Evolutionary conservation across 1,140 invertebrate genomes (phyloP).

Genomic region (Meloidogyne exigua): DNA sequence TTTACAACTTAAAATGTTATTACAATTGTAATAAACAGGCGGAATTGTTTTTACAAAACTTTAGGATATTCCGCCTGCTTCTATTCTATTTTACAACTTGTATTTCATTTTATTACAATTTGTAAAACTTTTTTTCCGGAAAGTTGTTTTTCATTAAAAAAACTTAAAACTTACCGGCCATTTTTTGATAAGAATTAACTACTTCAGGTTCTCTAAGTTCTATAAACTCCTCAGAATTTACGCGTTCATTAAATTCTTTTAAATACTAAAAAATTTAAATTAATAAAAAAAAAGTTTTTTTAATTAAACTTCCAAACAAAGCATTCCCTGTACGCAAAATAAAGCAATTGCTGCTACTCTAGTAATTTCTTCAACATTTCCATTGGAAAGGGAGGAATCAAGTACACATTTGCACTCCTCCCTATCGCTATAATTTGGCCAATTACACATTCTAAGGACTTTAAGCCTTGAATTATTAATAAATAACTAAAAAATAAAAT

Average conservation of each 20-base stretch:
- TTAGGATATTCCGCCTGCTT: too few species aligned
- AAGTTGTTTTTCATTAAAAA: too few species aligned
- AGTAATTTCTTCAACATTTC: slow-evolving; percentile 26
- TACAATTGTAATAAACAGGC: too few species aligned
- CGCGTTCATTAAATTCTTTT: slow-evolving; percentile 21
- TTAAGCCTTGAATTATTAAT: slow-evolving; percentile 44
- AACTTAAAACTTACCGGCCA: slow-evolving; percentile 9
- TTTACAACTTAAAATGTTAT: too few species aligned
- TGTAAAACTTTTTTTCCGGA: too few species aligned
- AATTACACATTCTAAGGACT: slow-evolving; percentile 46
- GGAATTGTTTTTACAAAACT: too few species aligned
- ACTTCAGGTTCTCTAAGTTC: slow-evolving; percentile 24
- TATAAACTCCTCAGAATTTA: slow-evolving; percentile 30
- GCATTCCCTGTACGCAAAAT: slow-evolving; percentile 35
- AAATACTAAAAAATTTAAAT: slow-evolving; percentile 27
- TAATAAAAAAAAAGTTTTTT: background rate
- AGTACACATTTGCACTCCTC: slow-evolving; percentile 23
- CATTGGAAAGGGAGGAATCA: slow-evolving; percentile 26
- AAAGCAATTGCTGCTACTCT: slow-evolving; percentile 42
- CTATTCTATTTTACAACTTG: too few species aligned
- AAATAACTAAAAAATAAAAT: slow-evolving; percentile 37
- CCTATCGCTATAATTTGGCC: slow-evolving; percentile 42
- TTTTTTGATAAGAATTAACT: slow-evolving; percentile 20
- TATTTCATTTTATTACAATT: too few species aligned
- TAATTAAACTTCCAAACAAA: slow-evolving; percentile 39